phyloP scores from a whole-genome alignment of 2,113 vertebrate genomes.

The Psephotus haematonotus region DNA sequence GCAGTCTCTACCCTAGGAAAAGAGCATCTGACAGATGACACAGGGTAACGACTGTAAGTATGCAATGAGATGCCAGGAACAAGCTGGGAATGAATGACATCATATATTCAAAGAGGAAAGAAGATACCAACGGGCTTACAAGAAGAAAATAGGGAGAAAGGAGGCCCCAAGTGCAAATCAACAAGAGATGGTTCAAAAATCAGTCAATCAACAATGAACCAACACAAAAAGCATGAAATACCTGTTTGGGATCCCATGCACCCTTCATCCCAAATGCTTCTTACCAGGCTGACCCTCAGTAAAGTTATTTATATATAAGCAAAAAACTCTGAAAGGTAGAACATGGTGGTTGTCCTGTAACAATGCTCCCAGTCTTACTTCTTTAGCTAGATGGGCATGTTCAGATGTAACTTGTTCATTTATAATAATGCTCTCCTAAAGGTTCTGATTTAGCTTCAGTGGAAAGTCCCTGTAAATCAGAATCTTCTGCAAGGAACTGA shows the following conservation, averaged over 20 bases:
- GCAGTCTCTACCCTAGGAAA: background rate
- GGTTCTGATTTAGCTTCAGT: background rate
- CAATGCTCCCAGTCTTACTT: background rate
- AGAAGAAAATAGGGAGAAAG: background rate
- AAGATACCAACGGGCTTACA: background rate
- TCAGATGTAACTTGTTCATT: background rate
- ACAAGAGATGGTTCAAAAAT: background rate
- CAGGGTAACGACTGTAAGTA: background rate
- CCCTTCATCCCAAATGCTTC: background rate
- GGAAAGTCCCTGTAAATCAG: background rate
- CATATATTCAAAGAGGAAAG: background rate
- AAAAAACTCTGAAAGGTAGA: background rate
- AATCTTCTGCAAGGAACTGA: background rate
- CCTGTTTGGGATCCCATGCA: background rate
- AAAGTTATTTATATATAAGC: background rate
- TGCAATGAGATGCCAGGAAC: background rate
- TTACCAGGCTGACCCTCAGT: background rate
- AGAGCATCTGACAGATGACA: background rate
- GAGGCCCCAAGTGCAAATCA: rapidly evolving
- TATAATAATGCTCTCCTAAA: background rate
- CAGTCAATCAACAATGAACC: background rate
- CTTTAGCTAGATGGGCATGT: background rate
- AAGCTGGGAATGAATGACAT: background rate
- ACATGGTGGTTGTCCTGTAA: background rate
- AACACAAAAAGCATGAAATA: background rate